Base-by-base conservation (phyloP, 2,888 invertebrate genomes). In the Melanchra persicariae region DNA sequence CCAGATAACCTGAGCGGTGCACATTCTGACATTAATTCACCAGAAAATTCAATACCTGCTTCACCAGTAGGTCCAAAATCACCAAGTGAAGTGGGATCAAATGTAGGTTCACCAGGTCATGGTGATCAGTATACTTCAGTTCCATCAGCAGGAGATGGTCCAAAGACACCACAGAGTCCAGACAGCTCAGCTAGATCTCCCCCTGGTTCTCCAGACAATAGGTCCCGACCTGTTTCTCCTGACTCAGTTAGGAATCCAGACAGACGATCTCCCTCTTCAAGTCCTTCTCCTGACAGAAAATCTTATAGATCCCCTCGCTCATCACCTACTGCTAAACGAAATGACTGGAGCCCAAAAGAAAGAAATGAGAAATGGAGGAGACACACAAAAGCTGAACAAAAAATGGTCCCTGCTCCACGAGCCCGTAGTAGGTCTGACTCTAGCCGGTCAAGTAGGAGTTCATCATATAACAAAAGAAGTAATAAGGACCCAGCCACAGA, bases 401-500 rank as follows among this genome's bases (percentile, higher is more conserved):
- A 95, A 87, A 94, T 94, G 93, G 93, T 95, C 2, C 69, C 92
- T 8, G 78, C 85, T 12, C 85, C 92, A 34, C 84, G 89, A 49
- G 88, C 88, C 55, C 88, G 94, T 49, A 95, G 95, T 86, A 87
- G 92, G 78, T 95, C 96, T 68, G 95, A 94, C 63, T 95, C 96
- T 74, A 96, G 96, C 87, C 92, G 88, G 67, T 96, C 96, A 40
- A 96, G 95, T 80, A 91, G 91, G 77, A 93, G 93, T 86, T 96
- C 96, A 26, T 91, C 94, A 68, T 94, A 94, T 73, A 94, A 95
- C 82, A 95, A 95, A 84, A 88, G 94, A 65, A 91, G 89, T 77
- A 83, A 88, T 70, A 96, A 95, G 77, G 95, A 95, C 81, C 94
- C 96, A 66, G 94, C 93, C 26, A 96, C 97, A 61, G 97, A 97